These are phyloP conservation scores for Muntiacus reevesi DNA, from an alignment of 2,113 vertebrate genomes.

Conservation along the genomic window DNA sequence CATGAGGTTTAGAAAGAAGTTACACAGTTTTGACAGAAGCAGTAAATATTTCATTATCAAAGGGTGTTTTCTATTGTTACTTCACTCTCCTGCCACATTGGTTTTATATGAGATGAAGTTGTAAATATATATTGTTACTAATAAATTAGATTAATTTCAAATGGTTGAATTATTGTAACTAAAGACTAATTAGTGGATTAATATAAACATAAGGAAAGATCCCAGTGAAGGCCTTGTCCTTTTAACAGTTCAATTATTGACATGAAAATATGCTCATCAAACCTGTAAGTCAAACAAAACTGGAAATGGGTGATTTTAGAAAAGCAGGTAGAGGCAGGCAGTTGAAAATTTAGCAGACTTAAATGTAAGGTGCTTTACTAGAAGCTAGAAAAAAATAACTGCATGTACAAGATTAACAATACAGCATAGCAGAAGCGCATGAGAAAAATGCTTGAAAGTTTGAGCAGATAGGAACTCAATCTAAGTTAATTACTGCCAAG, in stretches of 20 bases:
- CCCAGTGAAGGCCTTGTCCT: neutral
- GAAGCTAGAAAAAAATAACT: neutral
- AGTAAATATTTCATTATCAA: neutral
- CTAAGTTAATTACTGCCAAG: neutral
- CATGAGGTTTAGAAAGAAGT: neutral
- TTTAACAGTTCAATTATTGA: neutral
- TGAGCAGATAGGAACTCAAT: neutral
- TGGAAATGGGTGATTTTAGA: neutral
- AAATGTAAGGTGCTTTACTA: neutral
- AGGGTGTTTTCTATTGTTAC: neutral
- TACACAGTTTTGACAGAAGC: neutral
- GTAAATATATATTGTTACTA: neutral
- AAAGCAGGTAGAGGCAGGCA: neutral
- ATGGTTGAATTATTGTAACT: neutral
- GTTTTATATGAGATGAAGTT: neutral
- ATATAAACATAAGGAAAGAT: neutral
- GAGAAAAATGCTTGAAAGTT: neutral
- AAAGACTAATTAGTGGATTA: neutral
- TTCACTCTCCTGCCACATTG: neutral
- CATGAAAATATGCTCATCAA: neutral
- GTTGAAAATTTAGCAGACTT: neutral
- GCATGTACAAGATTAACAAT: neutral
- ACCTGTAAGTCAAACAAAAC: neutral
- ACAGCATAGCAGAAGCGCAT: neutral
- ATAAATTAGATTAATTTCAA: neutral